A percentile compares a stretch with the other conserved stretches of the same genome.
Evolutionary conservation across 92 coral and sea anemone genomes (phyloP).

Genomic region (Montipora capitata): DNA sequence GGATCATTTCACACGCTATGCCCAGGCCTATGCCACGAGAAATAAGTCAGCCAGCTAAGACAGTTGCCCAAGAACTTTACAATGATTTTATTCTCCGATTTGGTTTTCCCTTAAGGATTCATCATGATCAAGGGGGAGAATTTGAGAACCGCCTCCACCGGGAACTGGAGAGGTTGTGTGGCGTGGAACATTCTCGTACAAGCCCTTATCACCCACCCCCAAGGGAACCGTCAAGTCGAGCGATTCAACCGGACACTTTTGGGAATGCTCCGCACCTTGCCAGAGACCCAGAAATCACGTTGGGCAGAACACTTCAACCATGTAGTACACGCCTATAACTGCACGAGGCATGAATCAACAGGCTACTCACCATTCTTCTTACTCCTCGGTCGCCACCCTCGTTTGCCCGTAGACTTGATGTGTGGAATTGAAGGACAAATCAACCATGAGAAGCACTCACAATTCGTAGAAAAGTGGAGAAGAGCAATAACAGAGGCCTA

Average conservation of each 20-base stretch:
- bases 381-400: slow-evolving; percentile 55
- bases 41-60: slow-evolving; percentile 57
- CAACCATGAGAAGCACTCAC: slow-evolving; percentile 31
- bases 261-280: slow-evolving; percentile 68
- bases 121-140: slow-evolving; percentile 69
- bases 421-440: slow-evolving; percentile 34
- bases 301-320: slow-evolving; percentile 69
- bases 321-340: slow-evolving; percentile 52
- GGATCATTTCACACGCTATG: slow-evolving; percentile 58
- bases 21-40: slow-evolving; percentile 64
- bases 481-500: slow-evolving; percentile 68
- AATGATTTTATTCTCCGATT: slow-evolving; percentile 63
- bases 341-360: slow-evolving; percentile 61
- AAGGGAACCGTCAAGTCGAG: slow-evolving; percentile 69
- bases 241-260: slow-evolving; percentile 57
- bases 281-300: slow-evolving; percentile 61
- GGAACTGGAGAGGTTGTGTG: slow-evolving; percentile 57
- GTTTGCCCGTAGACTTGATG: slow-evolving; percentile 50
- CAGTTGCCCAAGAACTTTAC: slow-evolving; percentile 61
- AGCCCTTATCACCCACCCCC: slow-evolving; percentile 67
- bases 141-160: slow-evolving; percentile 60
- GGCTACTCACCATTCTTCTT: slow-evolving; percentile 56
- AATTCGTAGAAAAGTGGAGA: slow-evolving; percentile 62
- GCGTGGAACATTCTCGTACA: slow-evolving; percentile 59
- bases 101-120: slow-evolving; percentile 60